phyloP scores from a whole-genome alignment of 2,888 invertebrate genomes.

The Ichneumoninae sp. region DNA sequence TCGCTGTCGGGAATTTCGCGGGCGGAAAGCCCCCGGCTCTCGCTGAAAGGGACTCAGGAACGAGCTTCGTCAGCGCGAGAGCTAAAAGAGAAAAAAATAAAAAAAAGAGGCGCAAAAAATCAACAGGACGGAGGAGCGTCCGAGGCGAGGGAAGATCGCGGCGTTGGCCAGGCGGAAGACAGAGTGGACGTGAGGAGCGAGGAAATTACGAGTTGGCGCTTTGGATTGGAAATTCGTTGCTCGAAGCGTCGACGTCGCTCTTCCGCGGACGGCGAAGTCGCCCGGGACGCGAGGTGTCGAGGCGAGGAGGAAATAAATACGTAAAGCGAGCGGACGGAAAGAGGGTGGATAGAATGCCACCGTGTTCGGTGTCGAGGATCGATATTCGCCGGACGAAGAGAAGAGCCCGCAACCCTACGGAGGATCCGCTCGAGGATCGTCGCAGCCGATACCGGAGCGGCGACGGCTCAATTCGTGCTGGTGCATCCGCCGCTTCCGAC shows the following conservation, averaged over 20 bases:
- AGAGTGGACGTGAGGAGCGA: not conserved
- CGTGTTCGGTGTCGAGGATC: conserved; percentile 50
- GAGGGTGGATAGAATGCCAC: conserved; percentile 57
- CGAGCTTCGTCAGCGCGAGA: not conserved
- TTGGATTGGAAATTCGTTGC: conserved; percentile 48
- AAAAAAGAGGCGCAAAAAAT: not conserved
- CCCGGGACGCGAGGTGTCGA: conserved; percentile 25
- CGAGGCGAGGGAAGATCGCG: conserved; percentile 14
- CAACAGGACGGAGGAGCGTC: conserved; percentile 20
- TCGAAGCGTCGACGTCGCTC: conserved; percentile 26
- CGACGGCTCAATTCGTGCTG: conserved; percentile 40
- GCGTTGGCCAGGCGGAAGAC: conserved; percentile 20
- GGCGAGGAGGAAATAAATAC: conserved; percentile 22
- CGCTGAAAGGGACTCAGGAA: conserved; percentile 17
- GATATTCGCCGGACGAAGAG: conserved; percentile 52
- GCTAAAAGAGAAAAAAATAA: conserved; percentile 14
- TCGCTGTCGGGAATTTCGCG: conserved; percentile 28
- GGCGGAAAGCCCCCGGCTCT: not conserved
- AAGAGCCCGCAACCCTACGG: conserved; percentile 53
- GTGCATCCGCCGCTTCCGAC: conserved; percentile 5
- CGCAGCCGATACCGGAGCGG: conserved; percentile 35
- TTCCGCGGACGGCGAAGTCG: not conserved
- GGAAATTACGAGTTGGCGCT: conserved; percentile 38
- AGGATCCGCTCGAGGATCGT: conserved; percentile 59
- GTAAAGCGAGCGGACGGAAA: conserved; percentile 24